These are phyloP conservation scores for Corvus moneduloides DNA, from an alignment of 2,113 vertebrate species.

Conservation along the genomic window DNA sequence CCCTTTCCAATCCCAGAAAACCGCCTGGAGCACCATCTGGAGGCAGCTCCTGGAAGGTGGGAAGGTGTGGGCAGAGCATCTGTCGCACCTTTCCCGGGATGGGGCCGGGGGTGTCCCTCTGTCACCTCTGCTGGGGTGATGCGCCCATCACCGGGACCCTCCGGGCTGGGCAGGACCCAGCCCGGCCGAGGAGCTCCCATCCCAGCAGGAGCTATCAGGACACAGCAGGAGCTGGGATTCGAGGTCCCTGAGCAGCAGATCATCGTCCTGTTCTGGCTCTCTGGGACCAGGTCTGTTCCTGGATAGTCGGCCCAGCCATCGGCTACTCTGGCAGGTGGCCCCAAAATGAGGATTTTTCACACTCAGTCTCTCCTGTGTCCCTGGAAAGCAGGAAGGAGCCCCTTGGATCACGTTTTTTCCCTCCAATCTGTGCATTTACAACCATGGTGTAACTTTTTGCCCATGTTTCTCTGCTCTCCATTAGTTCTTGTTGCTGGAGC, in stretches of 20 bases:
- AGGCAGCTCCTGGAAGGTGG: background rate
- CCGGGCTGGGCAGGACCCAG: background rate
- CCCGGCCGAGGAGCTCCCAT: background rate
- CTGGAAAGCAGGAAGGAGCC: background rate
- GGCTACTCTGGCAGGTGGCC: background rate
- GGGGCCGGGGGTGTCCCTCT: fast-evolving
- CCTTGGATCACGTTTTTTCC: fast-evolving
- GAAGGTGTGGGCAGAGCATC: background rate
- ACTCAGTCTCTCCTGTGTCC: background rate
- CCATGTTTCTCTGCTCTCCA: fast-evolving
- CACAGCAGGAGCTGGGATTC: fast-evolving
- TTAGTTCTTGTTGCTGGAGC: fast-evolving
- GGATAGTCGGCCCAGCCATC: background rate
- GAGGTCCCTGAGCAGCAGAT: fast-evolving
- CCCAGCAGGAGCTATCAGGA: fast-evolving
- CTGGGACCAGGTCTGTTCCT: background rate
- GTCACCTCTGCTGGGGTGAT: fast-evolving
- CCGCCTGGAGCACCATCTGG: slow-evolving; percentile 23
- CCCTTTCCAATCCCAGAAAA: background rate
- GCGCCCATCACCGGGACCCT: fast-evolving
- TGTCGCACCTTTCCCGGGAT: fast-evolving
- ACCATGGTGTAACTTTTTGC: fast-evolving
- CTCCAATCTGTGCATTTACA: background rate
- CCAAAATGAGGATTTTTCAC: fast-evolving
- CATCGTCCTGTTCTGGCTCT: fast-evolving